A percentile compares a stretch with the other conserved stretches of the same genome.
Evolutionary conservation across 2,888 invertebrate genomes (phyloP).

Genomic region (Tinea pellionella): DNA sequence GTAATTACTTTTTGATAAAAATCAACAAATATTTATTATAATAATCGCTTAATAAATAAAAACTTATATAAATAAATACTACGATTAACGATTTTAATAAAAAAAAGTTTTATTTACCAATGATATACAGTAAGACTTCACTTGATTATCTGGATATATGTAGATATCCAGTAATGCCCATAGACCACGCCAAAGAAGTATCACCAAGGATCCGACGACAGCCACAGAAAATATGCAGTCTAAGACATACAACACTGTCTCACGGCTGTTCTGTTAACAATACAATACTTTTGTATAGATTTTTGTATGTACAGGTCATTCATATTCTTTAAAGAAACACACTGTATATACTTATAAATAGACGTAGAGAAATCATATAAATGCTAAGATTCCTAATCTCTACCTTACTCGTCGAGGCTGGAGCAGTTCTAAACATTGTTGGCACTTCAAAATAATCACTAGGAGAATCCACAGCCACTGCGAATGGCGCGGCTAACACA

Average conservation of each 20-base stretch:
- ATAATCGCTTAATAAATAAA: too few relatives aligned
- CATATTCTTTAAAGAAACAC: background rate
- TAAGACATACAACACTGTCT: slow-evolving; percentile 79
- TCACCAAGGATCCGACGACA: slow-evolving; percentile 85
- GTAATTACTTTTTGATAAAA: too few relatives aligned
- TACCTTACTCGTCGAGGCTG: slow-evolving; percentile 2
- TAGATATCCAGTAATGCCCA: slow-evolving; percentile 86
- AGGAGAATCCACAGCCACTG: slow-evolving; percentile 78
- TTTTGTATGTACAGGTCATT: background rate
- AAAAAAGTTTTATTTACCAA: slow-evolving; percentile 74
- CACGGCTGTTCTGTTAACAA: slow-evolving; percentile 74
- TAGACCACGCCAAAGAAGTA: slow-evolving; percentile 89
- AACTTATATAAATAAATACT: too few relatives aligned
- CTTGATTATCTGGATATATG: slow-evolving; percentile 77
- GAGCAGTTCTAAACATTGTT: slow-evolving; percentile 83
- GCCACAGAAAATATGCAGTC: slow-evolving; percentile 89
- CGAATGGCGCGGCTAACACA: slow-evolving; percentile 85
- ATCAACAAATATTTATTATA: background rate
- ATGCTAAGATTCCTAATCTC: background rate
- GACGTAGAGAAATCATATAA: background rate
- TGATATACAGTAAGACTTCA: slow-evolving; percentile 80
- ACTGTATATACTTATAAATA: background rate
- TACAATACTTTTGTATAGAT: background rate
- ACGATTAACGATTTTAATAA: too few relatives aligned
- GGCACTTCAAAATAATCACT: slow-evolving; percentile 85